These are phyloP conservation scores for Sarotherodon lohbergeri DNA, from an alignment of 2,113 vertebrate species.

Conservation along the genomic window DNA sequence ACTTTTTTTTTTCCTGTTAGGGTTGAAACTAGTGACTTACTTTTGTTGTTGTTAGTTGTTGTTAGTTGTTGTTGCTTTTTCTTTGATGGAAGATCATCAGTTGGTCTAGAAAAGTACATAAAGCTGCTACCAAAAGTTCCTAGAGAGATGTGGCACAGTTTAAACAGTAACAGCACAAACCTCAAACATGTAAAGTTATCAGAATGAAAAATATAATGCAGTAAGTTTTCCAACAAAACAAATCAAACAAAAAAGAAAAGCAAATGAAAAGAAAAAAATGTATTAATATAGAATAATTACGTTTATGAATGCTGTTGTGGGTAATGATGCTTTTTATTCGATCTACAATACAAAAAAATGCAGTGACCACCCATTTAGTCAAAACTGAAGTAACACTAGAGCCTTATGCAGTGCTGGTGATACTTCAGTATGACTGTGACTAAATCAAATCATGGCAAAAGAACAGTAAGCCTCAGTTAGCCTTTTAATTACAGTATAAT, in stretches of 20 bases:
- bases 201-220: neutral
- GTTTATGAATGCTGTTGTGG: neutral
- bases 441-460: neutral
- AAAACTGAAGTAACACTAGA: neutral
- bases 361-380: neutral
- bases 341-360: neutral
- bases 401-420: neutral
- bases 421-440: neutral
- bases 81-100: neutral
- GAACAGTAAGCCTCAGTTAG: neutral
- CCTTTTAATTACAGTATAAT: neutral
- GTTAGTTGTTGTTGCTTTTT: neutral
- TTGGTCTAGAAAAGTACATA: neutral
- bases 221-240: neutral
- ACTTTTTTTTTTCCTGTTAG: neutral
- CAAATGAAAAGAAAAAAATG: neutral
- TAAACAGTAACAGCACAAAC: neutral
- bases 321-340: neutral
- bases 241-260: neutral
- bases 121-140: neutral
- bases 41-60: neutral
- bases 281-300: neutral
- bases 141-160: neutral
- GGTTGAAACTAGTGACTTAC: neutral
- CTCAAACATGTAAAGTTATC: neutral